Conservation (phyloP, 2,797 vertebrate species). For the Limnodromus scolopaceus region DNA sequence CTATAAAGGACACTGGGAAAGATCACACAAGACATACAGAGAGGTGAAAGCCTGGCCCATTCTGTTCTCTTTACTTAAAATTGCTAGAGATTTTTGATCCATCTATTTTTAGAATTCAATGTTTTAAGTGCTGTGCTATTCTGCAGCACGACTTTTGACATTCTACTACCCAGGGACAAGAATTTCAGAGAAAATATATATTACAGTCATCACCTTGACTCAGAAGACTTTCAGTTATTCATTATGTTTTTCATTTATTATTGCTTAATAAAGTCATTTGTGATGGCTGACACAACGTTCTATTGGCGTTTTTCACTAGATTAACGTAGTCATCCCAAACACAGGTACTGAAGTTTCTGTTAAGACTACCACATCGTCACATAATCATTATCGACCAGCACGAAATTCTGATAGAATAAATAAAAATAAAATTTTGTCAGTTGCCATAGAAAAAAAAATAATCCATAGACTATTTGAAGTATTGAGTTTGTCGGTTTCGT, state of each 20-base stretch:
- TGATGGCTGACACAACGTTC: not conserved
- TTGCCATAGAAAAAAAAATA: not conserved
- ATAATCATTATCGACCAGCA: not conserved
- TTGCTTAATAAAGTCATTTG: not conserved
- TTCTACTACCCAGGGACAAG: not conserved
- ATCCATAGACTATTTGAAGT: not conserved
- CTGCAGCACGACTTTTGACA: not conserved
- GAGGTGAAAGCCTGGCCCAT: not conserved
- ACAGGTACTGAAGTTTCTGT: not conserved
- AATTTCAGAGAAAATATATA: not conserved
- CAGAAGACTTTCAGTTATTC: not conserved
- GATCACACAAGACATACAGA: not conserved
- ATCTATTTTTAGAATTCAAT: not conserved
- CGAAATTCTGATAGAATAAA: not conserved
- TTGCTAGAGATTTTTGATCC: not conserved
- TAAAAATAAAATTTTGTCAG: not conserved
- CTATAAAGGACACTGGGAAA: not conserved
- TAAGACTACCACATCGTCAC: not conserved
- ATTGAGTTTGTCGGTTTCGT: not conserved
- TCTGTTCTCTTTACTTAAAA: not conserved
- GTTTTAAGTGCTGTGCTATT: not conserved
- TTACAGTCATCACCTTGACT: not conserved
- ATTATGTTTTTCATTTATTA: not conserved
- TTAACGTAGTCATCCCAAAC: not conserved
- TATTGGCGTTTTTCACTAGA: not conserved